These are phyloP conservation scores for Hybos culiciformis DNA, from an alignment of 2,888 invertebrate species.

Conservation along the genomic window DNA sequence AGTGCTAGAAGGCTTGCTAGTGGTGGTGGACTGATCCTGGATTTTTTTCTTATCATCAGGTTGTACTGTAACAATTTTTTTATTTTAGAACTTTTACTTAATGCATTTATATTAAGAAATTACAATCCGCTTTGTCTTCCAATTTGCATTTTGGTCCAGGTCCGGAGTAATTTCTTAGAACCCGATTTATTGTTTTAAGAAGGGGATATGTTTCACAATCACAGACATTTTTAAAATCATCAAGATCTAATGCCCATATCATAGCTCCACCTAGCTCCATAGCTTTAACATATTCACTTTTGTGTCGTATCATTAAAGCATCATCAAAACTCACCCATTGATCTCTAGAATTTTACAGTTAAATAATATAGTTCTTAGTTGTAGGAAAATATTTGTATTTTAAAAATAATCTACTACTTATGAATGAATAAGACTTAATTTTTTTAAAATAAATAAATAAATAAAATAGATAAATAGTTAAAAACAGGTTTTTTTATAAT, in stretches of 20 bases:
- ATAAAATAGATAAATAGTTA: too few species aligned
- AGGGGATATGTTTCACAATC: conserved; percentile 72
- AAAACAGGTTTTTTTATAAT: too few species aligned
- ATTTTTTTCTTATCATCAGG: conserved; percentile 1
- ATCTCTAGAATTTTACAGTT: too few species aligned
- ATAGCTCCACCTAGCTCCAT: conserved; percentile 74
- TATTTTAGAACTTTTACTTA: not conserved
- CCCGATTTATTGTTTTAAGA: conserved; percentile 64
- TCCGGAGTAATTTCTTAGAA: conserved; percentile 52
- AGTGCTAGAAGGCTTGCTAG: not conserved
- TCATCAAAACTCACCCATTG: conserved; percentile 95
- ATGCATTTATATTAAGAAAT: conserved; percentile 11
- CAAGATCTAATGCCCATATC: conserved; percentile 81
- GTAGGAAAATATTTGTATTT: too few species aligned
- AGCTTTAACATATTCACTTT: conserved; percentile 65
- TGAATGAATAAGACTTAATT: too few species aligned
- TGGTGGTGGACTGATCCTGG: not conserved
- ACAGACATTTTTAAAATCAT: conserved; percentile 72
- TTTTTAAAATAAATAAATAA: too few species aligned
- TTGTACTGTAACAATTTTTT: conserved; percentile 3
- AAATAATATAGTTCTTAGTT: too few species aligned
- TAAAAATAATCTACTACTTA: too few species aligned
- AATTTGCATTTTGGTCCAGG: conserved; percentile 50
- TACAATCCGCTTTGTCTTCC: conserved; percentile 34
- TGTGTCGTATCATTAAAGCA: conserved; percentile 65